Percentiles rank a stretch among this genome's conserved stretches.
phyloP scores from a whole-genome alignment of 2,113 vertebrate genomes.

The Illadopsis cleaveri region DNA sequence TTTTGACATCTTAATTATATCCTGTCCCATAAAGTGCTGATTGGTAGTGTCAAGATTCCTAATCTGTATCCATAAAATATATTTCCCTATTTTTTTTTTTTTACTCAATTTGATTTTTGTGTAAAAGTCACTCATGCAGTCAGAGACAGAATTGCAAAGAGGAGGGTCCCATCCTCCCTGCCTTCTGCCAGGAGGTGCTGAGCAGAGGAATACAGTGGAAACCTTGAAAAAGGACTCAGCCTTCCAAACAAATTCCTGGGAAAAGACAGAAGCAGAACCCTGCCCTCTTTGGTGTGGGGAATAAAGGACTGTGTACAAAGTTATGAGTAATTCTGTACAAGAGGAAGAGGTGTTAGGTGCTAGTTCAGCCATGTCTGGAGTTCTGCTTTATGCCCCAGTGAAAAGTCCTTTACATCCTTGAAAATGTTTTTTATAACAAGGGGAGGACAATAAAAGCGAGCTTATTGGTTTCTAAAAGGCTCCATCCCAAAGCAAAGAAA shows the following conservation, averaged over 20 bases:
- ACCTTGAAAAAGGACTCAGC: neutral
- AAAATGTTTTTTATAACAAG: neutral
- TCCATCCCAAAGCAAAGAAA: neutral
- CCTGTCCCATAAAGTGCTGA: constrained; percentile 50
- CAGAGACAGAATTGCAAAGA: neutral
- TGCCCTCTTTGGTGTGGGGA: neutral
- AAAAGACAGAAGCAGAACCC: neutral
- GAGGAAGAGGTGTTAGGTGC: neutral
- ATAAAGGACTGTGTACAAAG: neutral
- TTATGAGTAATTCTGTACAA: neutral
- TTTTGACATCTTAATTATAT: constrained; percentile 71
- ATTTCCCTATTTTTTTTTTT: constrained; percentile 43
- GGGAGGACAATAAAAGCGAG: neutral
- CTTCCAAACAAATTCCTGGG: neutral
- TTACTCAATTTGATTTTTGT: constrained; percentile 11
- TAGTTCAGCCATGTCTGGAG: neutral
- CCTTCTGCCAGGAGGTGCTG: neutral
- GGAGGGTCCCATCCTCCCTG: neutral
- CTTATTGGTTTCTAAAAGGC: constrained; percentile 14
- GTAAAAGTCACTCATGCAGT: neutral
- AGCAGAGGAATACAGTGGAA: neutral
- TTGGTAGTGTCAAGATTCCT: constrained; percentile 62
- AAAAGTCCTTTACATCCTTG: constrained; percentile 13
- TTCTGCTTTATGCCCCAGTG: constrained; percentile 9
- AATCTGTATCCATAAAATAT: constrained; percentile 63